Evolutionary conservation across 2,888 invertebrate species (phyloP).

Genomic region (Diplolepis rosae): DNA sequence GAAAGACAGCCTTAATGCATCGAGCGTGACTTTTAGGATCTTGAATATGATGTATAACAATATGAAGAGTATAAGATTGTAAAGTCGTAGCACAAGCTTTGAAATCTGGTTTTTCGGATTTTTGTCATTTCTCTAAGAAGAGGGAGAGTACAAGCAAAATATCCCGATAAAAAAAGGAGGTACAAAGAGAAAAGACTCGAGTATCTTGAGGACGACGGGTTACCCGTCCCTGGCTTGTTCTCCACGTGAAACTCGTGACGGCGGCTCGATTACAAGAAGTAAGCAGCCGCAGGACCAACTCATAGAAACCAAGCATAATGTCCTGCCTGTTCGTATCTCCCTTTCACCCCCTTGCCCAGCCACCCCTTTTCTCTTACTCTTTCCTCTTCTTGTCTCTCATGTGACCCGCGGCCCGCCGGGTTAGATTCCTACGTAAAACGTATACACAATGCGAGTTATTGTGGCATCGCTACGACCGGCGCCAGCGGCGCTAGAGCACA

Average conservation of each 20-base stretch:
- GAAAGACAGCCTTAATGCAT: too few relatives aligned
- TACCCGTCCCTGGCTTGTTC: constrained; percentile 39
- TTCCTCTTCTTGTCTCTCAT: constrained; percentile 58
- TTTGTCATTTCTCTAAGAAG: constrained; percentile 16
- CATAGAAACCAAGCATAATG: constrained; percentile 40
- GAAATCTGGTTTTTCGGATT: constrained; percentile 7
- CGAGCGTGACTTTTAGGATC: too few relatives aligned
- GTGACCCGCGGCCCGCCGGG: constrained; percentile 71
- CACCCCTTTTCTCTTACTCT: constrained; percentile 43
- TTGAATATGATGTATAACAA: neutral
- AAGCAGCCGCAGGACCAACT: constrained; percentile 41
- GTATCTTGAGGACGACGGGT: constrained; percentile 14
- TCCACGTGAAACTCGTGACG: constrained; percentile 42
- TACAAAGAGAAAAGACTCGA: constrained; percentile 21
- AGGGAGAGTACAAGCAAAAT: constrained; percentile 8
- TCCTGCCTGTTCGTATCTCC: constrained; percentile 37
- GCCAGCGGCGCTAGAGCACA: constrained; percentile 69
- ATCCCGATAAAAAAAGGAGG: constrained; percentile 24
- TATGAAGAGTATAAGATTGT: neutral
- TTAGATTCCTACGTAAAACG: constrained; percentile 71
- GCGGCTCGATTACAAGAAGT: constrained; percentile 59
- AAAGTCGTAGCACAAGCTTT: constrained; percentile 10
- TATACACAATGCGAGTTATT: constrained; percentile 73
- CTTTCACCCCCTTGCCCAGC: constrained; percentile 46
- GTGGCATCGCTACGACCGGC: constrained; percentile 65